Conservation (phyloP, 2,888 invertebrate species). For the Chrysina gloriosa region DNA sequence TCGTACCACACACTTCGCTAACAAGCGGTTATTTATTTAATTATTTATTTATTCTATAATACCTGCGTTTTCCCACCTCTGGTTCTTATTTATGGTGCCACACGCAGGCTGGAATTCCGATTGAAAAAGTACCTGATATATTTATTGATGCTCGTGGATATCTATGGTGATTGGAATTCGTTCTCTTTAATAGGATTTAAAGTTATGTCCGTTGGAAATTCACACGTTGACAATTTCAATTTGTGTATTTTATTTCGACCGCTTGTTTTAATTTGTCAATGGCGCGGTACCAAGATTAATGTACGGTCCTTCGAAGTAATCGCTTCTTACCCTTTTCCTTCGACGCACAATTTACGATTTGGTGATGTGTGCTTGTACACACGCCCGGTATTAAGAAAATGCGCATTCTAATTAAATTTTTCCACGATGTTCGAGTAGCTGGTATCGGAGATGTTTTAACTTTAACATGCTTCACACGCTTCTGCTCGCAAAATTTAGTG, state of each 20-base stretch:
- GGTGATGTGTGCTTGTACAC: not conserved
- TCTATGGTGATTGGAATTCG: slow-evolving; percentile 63
- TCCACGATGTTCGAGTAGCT: not conserved
- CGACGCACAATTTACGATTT: slow-evolving; percentile 8
- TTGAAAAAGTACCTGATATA: slow-evolving; percentile 62
- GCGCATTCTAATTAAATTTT: not conserved
- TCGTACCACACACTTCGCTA: slow-evolving; percentile 64
- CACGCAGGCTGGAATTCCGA: slow-evolving; percentile 64
- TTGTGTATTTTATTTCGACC: slow-evolving; percentile 40
- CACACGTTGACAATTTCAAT: slow-evolving; percentile 45
- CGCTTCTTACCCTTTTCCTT: not conserved
- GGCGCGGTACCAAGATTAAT: slow-evolving; percentile 21
- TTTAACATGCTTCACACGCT: too few relatives aligned
- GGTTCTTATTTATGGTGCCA: slow-evolving; percentile 65
- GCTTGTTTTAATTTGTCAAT: slow-evolving; percentile 37
- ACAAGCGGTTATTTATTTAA: slow-evolving; percentile 67
- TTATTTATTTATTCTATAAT: slow-evolving; percentile 68
- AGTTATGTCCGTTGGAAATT: slow-evolving; percentile 44
- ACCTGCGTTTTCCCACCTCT: slow-evolving; percentile 66
- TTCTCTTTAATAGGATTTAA: slow-evolving; percentile 48
- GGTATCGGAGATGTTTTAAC: too few relatives aligned
- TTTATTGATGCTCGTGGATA: slow-evolving; percentile 63
- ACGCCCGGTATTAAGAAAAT: not conserved
- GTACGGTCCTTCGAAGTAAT: not conserved
- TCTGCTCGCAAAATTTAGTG: too few relatives aligned